Base-by-base conservation (phyloP, 2,113 vertebrate genomes). In the Phodopus roborovskii region DNA sequence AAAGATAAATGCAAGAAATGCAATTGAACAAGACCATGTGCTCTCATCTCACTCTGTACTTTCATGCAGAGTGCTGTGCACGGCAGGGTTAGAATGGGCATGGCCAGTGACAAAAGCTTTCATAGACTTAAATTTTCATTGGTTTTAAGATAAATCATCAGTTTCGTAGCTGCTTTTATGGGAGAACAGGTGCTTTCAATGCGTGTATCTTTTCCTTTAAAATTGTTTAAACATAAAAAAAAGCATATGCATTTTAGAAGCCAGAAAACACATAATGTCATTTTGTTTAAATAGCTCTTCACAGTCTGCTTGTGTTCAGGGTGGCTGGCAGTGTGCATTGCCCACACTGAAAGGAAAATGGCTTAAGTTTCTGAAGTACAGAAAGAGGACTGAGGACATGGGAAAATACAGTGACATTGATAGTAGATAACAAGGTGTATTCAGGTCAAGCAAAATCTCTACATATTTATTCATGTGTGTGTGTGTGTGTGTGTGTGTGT, bases 161-260 rank as follows among this genome's bases (percentile, higher is more conserved):
- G 22, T 82, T 28, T 77, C 62, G 53, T 17, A 91, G 39, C 22
- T 81, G 19, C 20, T 56, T 91, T 94, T 11, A 19, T 3, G 22
- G 28, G 16, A 1, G 13, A 58, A 45, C 8, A 17, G 13, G 70
- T 50, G 11, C 30, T 77, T 70, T 39, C 22, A 56, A 58, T 62
- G 15, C 28, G 28, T 48, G 8, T 60, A n/a, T 75, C 92, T 39
- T 82, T 30, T 26, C 60, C 92, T 94, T 45, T 5, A 42, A 48
- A 88, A 92, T 30, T 66, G 12, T 95, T 92, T 94, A 90, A 88
- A 79, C 15, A 20, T 70, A 50, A 78, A 84, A 78, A 84, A 88
- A 90, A 64, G 66, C 10, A 8, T 6, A 17, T 79, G 6, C 28
- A 84, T 91, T 64, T 94, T 70, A 82, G 73, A 90, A 91, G 64